phyloP scores from a whole-genome alignment of 2,113 vertebrate species.

The Gobiocypris rarus region DNA sequence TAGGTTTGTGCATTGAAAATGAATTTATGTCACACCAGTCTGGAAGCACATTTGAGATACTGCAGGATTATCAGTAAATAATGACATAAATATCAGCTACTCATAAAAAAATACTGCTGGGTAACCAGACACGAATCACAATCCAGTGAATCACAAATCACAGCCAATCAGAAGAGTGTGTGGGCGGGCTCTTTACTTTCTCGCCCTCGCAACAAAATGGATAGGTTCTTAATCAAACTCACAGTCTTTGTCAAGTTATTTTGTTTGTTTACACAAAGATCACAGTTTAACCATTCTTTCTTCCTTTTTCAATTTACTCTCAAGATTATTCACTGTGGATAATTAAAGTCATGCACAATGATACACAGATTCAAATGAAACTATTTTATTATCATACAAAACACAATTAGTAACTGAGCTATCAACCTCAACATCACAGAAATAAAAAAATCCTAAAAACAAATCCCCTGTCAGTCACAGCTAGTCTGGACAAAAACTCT shows the following conservation, averaged over 20 bases:
- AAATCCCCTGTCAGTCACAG: not conserved
- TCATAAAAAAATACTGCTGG: too few relatives aligned
- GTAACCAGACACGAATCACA: not conserved
- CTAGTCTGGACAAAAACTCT: not conserved
- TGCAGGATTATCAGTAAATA: not conserved
- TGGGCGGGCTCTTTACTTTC: not conserved
- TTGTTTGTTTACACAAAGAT: not conserved
- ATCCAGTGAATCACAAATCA: not conserved
- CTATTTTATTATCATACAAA: not conserved
- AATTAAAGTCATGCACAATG: not conserved
- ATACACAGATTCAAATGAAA: not conserved
- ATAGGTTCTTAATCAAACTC: not conserved
- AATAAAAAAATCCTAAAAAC: not conserved
- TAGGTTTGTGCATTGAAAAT: not conserved
- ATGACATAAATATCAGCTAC: not conserved
- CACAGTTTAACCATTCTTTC: not conserved
- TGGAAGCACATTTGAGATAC: not conserved
- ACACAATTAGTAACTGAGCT: not conserved
- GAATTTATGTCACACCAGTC: not conserved
- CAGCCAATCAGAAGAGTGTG: not conserved
- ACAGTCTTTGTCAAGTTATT: not conserved
- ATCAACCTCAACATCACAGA: not conserved
- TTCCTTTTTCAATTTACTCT: not conserved
- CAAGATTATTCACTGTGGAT: not conserved
- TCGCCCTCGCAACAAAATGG: not conserved